Evolutionary conservation across 2,797 vertebrate species (phyloP).

Genomic region (Chaetophractus vellerosus): DNA sequence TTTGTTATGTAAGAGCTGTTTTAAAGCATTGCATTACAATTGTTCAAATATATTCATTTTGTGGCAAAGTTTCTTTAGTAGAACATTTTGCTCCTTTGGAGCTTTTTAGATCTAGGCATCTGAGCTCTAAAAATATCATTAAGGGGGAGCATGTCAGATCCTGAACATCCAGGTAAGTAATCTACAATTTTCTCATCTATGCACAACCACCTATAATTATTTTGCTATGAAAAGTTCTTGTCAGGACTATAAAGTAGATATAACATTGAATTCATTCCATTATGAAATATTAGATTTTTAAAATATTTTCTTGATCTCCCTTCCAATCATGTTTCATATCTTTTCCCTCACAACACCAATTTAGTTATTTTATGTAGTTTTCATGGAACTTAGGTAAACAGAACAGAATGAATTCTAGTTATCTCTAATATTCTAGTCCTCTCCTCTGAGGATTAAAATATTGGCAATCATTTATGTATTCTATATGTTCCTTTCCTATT

Average conservation of each 20-base stretch:
- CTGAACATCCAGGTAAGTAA: background rate
- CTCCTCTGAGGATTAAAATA: background rate
- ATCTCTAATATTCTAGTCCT: background rate
- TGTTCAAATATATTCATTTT: background rate
- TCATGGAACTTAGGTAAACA: background rate
- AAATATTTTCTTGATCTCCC: background rate
- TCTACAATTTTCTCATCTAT: background rate
- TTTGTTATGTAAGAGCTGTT: slow-evolving; percentile 7
- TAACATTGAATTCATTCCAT: background rate
- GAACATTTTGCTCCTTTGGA: background rate
- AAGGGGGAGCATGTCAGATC: background rate
- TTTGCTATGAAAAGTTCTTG: background rate
- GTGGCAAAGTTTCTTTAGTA: background rate
- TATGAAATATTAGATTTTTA: background rate
- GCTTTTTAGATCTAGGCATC: background rate
- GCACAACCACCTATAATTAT: background rate
- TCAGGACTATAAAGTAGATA: background rate
- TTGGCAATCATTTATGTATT: background rate
- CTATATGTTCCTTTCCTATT: background rate
- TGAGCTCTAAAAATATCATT: background rate
- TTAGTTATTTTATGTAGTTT: slow-evolving; percentile 7
- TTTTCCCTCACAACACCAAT: background rate
- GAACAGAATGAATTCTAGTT: background rate
- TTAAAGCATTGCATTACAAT: slow-evolving; percentile 6
- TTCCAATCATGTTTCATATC: background rate